Evolutionary conservation across 2,888 invertebrate genomes (phyloP).

Genomic region (Myopa tessellatipennis): DNA sequence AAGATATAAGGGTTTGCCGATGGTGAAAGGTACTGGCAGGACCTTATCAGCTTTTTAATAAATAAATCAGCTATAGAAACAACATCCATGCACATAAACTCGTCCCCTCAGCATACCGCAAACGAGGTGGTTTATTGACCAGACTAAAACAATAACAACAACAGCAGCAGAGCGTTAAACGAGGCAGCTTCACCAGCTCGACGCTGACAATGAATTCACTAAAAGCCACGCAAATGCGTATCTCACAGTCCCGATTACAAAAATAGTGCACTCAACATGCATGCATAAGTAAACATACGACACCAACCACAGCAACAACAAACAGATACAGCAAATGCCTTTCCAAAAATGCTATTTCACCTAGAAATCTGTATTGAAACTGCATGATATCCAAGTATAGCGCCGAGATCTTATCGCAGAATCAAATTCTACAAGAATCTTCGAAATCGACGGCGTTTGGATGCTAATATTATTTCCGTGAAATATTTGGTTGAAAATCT

Average conservation of each 20-base stretch:
- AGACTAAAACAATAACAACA: too few species aligned
- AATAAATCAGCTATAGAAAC: too few species aligned
- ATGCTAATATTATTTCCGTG: slow-evolving; percentile 55
- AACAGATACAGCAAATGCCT: slow-evolving; percentile 58
- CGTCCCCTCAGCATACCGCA: too few species aligned
- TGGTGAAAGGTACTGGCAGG: too few species aligned
- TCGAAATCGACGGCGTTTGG: slow-evolving; percentile 54
- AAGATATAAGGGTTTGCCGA: too few species aligned
- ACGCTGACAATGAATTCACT: background rate
- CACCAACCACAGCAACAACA: background rate
- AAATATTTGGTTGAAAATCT: slow-evolving; percentile 51
- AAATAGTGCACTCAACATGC: background rate
- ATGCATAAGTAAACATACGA: too few species aligned
- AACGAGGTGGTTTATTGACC: too few species aligned
- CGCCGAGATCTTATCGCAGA: slow-evolving; percentile 26
- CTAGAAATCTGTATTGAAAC: slow-evolving; percentile 44
- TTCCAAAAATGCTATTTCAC: slow-evolving; percentile 59
- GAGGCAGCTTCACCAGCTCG: background rate
- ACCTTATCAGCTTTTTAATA: too few species aligned
- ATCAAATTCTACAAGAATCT: slow-evolving; percentile 59
- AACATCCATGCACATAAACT: too few species aligned
- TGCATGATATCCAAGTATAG: slow-evolving; percentile 34
- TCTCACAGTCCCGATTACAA: background rate
- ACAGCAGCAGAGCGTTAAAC: too few species aligned
- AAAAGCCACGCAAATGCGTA: background rate